phyloP scores from a whole-genome alignment of 2,113 vertebrate genomes.

The Prionailurus bengalensis region DNA sequence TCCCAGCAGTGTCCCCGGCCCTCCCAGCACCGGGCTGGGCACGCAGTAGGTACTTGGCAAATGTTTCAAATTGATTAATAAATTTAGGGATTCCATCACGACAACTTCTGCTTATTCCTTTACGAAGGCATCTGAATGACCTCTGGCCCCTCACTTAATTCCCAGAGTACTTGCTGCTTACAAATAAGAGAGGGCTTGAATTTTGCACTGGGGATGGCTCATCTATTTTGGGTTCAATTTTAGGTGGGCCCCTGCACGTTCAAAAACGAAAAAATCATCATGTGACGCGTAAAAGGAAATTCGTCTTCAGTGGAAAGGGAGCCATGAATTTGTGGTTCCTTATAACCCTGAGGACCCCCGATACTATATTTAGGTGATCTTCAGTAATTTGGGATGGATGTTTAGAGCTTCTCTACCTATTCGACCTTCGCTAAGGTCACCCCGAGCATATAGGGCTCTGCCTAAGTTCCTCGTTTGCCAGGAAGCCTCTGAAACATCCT shows the following conservation, averaged over 20 bases:
- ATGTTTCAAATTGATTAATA: background rate
- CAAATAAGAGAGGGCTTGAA: background rate
- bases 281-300: background rate
- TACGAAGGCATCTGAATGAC: background rate
- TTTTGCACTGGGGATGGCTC: background rate
- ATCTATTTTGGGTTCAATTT: background rate
- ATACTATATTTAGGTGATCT: background rate
- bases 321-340: background rate
- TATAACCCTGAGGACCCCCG: background rate
- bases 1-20: background rate
- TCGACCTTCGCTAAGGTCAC: background rate
- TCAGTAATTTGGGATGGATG: no score
- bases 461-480: background rate
- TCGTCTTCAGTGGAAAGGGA: background rate
- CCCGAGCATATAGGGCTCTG: background rate
- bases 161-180: background rate
- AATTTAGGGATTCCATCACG: background rate
- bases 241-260: background rate
- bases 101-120: background rate
- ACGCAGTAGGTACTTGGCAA: background rate
- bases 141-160: background rate
- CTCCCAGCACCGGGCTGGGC: background rate
- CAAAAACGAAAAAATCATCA: background rate
- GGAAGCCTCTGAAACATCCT: background rate
- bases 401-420: background rate